phyloP scores from a whole-genome alignment of 2,113 vertebrate genomes.

The Toxotes chatareus region DNA sequence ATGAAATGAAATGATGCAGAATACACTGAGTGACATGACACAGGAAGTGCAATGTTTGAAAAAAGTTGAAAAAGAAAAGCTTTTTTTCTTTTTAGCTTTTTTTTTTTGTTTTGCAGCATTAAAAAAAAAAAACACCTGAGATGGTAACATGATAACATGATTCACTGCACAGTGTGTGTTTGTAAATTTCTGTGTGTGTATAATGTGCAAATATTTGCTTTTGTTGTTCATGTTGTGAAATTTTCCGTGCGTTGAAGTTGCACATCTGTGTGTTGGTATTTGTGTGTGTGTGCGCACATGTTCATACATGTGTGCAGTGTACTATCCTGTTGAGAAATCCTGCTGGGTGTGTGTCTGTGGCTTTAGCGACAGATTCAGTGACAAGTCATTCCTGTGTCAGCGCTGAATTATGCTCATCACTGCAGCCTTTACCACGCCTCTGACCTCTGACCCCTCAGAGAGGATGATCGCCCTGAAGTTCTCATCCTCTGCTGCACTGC shows the following conservation, averaged over 20 bases:
- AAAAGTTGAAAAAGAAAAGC: no score
- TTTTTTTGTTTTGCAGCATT: no score
- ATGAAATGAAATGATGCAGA: no score
- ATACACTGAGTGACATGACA: no score
- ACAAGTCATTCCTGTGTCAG: background rate
- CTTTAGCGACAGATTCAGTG: background rate
- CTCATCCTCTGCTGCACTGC: no score
- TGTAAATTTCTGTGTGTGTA: background rate
- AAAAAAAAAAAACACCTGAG: no score
- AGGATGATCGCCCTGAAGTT: background rate
- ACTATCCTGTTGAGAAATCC: slow-evolving; percentile 17
- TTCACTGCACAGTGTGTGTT: background rate
- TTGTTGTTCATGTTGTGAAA: slow-evolving; percentile 5
- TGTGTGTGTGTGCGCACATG: background rate
- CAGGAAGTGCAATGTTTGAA: no score
- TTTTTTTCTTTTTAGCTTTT: no score
- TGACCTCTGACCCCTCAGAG: background rate
- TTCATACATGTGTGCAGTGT: slow-evolving; percentile 9
- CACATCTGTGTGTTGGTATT: background rate
- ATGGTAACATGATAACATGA: no score
- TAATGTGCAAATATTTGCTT: slow-evolving; percentile 23
- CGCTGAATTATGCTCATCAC: background rate
- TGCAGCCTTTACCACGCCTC: background rate
- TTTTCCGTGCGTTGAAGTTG: slow-evolving; percentile 1
- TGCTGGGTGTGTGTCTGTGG: slow-evolving; percentile 2